A percentile compares a stretch with the other conserved stretches of the same genome.
Conservation (phyloP, 2,797 vertebrate species). For the Sparus aurata region DNA sequence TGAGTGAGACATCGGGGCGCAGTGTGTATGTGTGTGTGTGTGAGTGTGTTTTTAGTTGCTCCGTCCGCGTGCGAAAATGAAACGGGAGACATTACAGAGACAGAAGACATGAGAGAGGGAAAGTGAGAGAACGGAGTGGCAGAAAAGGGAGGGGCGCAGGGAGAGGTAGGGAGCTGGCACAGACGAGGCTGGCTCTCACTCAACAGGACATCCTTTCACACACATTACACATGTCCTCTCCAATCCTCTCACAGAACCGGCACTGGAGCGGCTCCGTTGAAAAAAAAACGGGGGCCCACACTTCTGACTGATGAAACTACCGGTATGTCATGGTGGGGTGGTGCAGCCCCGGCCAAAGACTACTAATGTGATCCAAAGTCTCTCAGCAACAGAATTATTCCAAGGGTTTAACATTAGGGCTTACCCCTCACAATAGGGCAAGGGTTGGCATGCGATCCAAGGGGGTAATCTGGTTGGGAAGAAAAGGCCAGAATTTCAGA, state of each 20-base stretch:
- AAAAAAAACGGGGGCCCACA: conserved; percentile 41
- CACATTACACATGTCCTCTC: conserved; percentile 82
- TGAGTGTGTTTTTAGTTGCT: conserved; percentile 67
- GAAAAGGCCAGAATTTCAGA: conserved; percentile 71
- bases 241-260: conserved; percentile 73
- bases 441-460: conserved; percentile 74
- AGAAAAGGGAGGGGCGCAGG: conserved; percentile 31
- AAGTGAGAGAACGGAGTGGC: conserved; percentile 42
- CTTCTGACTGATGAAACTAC: conserved; percentile 60
- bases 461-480: conserved; percentile 74
- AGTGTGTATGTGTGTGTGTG: conserved; percentile 58
- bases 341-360: conserved; percentile 33
- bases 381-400: conserved; percentile 65
- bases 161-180: conserved; percentile 73
- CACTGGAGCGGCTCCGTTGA: conserved; percentile 53
- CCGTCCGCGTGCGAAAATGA: conserved; percentile 43
- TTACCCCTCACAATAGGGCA: conserved; percentile 76
- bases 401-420: conserved; percentile 72
- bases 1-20: conserved; percentile 60
- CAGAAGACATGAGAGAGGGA: conserved; percentile 41
- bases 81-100: conserved; percentile 55
- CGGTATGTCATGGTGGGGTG: conserved; percentile 49
- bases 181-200: conserved; percentile 75
- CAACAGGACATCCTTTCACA: conserved; percentile 83
- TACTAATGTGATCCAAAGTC: conserved; percentile 64